Evolutionary conservation across 2,797 vertebrate species (phyloP), one percentile per base, ranked within the genome.

Genomic region (Lepus townsendii): DNA sequence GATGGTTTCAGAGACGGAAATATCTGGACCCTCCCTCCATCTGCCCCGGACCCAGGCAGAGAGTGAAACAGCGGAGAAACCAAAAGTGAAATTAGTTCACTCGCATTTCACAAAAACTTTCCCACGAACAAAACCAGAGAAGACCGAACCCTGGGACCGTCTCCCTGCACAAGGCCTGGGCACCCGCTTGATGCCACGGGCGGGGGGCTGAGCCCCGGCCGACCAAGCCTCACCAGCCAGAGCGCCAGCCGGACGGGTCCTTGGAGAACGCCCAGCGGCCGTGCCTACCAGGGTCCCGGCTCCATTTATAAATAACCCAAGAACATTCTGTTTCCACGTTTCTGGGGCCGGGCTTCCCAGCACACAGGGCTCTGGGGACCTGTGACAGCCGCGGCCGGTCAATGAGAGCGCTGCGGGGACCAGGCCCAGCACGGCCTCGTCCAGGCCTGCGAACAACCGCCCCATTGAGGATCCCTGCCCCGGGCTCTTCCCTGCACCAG

Each of bases 261-360:
- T 80, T 26, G 27, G 79, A 89, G 83, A 89, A 83, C 88, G 88
- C 27, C 35, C 22, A 91, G 80, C 10, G 3, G 20, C 88, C 62
- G 7, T 10, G n/a, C 7, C 54, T 60, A 38, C 57, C 83, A 66
- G 68, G 54, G 91, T 63, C 90, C 22, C 27, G 38, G 60, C 66
- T 91, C 66, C 80, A 35, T 88, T 95, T 97, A 97, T 96, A 97
- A 97, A 97, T 96, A 97, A 96, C 94, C 83, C 60, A 27, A 79
- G 95, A 96, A 97, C 97, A 97, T 96, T 95, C 62, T 96, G 93
- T 95, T 91, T 93, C 75, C 88, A 57, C 0, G 79, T 72, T 89
- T 26, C 50, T 47, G 22, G 94, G 91, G 82, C 90, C 50, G 90
- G 82, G 76, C 71, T 95, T 96, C 94, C 85, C 93, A 96, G 95